Conservation (phyloP, 2,888 invertebrate species). For the Coronaproctus castanopsis region DNA sequence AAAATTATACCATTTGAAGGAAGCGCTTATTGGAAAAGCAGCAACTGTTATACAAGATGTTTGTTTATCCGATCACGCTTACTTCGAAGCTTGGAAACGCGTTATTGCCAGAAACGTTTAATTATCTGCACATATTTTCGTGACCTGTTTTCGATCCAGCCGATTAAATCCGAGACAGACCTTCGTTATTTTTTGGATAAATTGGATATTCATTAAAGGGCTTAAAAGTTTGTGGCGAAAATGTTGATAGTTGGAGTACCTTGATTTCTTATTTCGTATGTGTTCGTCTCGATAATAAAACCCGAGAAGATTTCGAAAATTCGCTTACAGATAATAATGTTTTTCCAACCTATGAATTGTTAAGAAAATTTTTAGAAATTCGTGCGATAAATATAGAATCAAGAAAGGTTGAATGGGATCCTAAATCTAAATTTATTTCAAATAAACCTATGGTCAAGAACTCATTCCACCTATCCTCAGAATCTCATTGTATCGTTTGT, state of each 20-base stretch:
- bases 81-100: not conserved
- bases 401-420: no score
- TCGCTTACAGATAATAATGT: not conserved
- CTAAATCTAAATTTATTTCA: no score
- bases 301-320: conserved; percentile 3
- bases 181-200: not conserved
- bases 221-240: not conserved
- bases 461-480: no score
- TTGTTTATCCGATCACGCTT: not conserved
- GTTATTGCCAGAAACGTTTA: not conserved
- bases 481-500: no score
- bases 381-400: no score
- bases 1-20: not conserved
- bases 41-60: not conserved
- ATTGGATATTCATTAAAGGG: not conserved
- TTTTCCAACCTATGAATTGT: not conserved
- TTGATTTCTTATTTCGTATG: not conserved
- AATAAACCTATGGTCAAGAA: no score
- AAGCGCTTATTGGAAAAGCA: not conserved
- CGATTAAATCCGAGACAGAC: not conserved
- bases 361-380: not conserved
- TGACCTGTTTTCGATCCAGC: not conserved
- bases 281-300: not conserved
- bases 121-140: not conserved
- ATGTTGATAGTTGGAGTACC: not conserved